Evolutionary conservation across 92 coral and sea anemone genomes (phyloP).

Genomic region (Diadumene lineata): DNA sequence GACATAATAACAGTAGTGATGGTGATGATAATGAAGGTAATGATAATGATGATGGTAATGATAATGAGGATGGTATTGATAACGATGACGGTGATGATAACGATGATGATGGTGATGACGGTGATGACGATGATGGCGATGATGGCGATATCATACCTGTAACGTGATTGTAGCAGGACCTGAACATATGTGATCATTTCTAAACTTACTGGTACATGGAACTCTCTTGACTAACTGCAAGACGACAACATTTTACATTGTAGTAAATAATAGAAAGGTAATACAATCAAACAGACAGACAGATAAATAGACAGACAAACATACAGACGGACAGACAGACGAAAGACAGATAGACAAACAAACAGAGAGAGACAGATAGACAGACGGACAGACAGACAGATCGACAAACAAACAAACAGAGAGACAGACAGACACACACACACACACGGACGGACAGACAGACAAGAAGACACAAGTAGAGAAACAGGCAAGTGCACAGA

Average conservation of each 20-base stretch:
- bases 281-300: not conserved
- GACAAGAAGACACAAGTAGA: not conserved
- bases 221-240: conserved; percentile 67
- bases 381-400: not conserved
- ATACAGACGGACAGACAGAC: too few species aligned
- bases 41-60: not conserved
- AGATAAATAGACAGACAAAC: not conserved
- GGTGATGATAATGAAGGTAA: not conserved
- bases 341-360: not conserved
- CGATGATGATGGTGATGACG: not conserved
- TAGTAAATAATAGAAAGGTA: too few species aligned
- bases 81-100: not conserved
- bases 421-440: not conserved
- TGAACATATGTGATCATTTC: conserved; percentile 39
- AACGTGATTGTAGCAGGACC: conserved; percentile 78
- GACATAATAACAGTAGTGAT: not conserved
- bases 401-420: not conserved
- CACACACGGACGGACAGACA: not conserved
- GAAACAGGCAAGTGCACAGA: not conserved
- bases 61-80: not conserved
- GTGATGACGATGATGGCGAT: not conserved
- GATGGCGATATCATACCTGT: conserved; percentile 42
- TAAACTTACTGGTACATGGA: conserved; percentile 74
- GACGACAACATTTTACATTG: not conserved
- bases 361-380: not conserved